Base-by-base conservation (phyloP, 2,113 vertebrate genomes). In the Cololabis saira region DNA sequence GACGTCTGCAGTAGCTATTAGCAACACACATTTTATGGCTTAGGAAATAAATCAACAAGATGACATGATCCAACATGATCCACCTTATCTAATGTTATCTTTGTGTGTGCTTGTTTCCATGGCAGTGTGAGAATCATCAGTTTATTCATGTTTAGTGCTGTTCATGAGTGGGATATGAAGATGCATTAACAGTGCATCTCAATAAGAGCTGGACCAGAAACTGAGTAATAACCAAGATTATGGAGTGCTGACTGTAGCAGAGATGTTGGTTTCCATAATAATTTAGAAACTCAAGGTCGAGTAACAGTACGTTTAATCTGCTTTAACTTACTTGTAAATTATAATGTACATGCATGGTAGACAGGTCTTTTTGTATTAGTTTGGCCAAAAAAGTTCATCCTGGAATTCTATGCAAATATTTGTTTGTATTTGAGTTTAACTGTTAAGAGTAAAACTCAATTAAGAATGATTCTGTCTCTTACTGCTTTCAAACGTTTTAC, bases 91-190 rank as follows among this genome's bases (percentile, higher is more conserved):
- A 19, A 7, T 50, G 63, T 51, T 55, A 40, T 22, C 22, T 56
- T 30, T 37, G 59, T 68, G 62, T 65, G 65, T 47, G 5, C 30
- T 24, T 8, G 74, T 84, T 86, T 76, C 83, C 86, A 88, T 88
- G 86, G 73, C 65, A 84, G 30, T 82, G 55, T 65, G 51, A 48
- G 58, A 22, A 55, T 64, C 67, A 41, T 44, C n/a, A n/a, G 9
- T 58, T 71, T 64, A 53, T 74, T 60, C 11, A 68, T 53, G 51
- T 62, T 64, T 18, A 61, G 48, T 57, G 47, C 19, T 64, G 33
- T 65, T 74, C 48, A 48, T 65, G 62, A 68, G 62, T n/a, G 21
- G 19, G 51, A 60, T 61, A 58, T 62, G 45, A 51, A 60, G 37
- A 77, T 61, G 16, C 42, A 67, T 33, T 47, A 57, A 41, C 4